Evolutionary conservation across 2,797 vertebrate genomes (phyloP).

Genomic region (Bradypodion ventrale): DNA sequence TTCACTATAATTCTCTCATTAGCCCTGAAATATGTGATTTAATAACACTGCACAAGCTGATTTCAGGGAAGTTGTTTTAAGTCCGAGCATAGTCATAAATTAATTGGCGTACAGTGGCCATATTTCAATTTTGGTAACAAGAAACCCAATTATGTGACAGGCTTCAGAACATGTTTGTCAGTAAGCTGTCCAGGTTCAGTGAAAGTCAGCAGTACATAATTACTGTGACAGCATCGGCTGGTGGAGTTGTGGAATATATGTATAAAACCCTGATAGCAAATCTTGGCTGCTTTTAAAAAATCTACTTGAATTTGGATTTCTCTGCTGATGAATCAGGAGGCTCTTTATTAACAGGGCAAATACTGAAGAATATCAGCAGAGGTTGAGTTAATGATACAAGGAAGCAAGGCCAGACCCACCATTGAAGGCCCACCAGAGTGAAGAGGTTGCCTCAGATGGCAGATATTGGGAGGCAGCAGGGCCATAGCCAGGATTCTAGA

Average conservation of each 20-base stretch:
- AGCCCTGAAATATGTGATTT: neutral
- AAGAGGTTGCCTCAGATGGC: no score
- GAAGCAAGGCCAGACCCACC: no score
- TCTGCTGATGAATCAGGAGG: no score
- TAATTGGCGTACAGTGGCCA: neutral
- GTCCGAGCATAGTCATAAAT: neutral
- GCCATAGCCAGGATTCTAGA: no score
- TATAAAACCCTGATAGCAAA: neutral
- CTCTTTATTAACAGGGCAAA: no score
- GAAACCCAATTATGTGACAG: neutral
- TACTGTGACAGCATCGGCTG: neutral
- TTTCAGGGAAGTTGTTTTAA: neutral
- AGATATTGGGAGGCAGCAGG: no score
- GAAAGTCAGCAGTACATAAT: neutral
- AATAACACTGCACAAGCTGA: neutral
- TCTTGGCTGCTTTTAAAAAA: neutral
- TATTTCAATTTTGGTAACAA: neutral
- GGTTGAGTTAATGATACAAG: no score
- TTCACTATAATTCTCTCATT: slow-evolving; percentile 10
- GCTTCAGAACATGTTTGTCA: neutral
- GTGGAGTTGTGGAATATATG: neutral
- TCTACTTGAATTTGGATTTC: no score
- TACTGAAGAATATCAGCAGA: no score
- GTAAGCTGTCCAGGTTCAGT: neutral
- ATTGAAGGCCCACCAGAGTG: no score